These are phyloP conservation scores for Phthorimaea operculella DNA, from an alignment of 1,140 invertebrate genomes.

Conservation along the genomic window DNA sequence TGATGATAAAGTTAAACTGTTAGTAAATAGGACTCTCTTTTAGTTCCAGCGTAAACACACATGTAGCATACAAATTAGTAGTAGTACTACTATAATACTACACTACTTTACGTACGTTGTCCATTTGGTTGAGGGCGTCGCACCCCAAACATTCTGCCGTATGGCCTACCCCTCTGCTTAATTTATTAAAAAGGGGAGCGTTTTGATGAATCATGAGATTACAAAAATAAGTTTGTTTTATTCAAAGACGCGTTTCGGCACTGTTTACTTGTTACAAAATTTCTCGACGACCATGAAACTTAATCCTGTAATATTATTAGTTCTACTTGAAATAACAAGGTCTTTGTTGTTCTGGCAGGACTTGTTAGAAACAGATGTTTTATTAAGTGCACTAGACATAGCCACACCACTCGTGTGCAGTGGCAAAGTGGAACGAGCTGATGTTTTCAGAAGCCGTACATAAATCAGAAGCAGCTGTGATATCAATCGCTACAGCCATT, in stretches of 20 bases:
- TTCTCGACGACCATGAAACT: too few species aligned
- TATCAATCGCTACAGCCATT: neutral
- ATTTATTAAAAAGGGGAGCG: conserved; percentile 16
- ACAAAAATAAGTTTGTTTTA: conserved; percentile 1
- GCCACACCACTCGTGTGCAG: neutral
- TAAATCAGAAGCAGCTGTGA: conserved; percentile 1
- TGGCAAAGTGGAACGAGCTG: neutral
- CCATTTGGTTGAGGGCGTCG: neutral
- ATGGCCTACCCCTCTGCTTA: conserved; percentile 10
- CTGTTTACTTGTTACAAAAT: neutral
- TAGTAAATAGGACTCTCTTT: too few species aligned
- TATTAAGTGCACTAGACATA: neutral
- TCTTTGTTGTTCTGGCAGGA: too few species aligned
- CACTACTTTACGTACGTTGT: too few species aligned
- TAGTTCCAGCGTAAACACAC: too few species aligned
- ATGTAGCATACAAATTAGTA: too few species aligned
- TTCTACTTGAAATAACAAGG: too few species aligned
- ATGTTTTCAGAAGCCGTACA: neutral
- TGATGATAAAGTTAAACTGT: too few species aligned
- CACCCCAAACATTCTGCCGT: conserved; percentile 5
- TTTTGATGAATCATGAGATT: conserved; percentile 4
- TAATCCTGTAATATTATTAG: too few species aligned
- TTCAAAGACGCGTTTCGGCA: neutral
- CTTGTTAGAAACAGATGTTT: neutral
- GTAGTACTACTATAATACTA: too few species aligned